Conservation (phyloP, 2,797 vertebrate species). For the Sciurus carolinensis region DNA sequence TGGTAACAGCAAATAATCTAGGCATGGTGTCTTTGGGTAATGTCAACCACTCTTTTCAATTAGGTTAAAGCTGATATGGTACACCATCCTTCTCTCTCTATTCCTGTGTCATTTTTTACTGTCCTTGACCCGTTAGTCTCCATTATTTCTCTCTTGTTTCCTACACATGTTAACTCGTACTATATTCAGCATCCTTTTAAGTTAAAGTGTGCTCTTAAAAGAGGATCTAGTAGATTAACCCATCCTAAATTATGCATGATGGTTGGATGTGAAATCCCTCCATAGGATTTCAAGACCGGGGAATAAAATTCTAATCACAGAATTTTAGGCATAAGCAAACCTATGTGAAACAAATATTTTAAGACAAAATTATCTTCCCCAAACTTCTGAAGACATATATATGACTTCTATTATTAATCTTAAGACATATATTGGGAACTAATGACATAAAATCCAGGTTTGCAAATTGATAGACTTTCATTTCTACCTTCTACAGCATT, state of each 20-base stretch:
- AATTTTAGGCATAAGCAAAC: conserved; percentile 22
- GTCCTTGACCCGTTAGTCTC: background rate
- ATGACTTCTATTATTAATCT: background rate
- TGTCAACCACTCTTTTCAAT: background rate
- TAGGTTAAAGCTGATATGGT: background rate
- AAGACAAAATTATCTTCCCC: background rate
- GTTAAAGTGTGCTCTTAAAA: conserved; percentile 22
- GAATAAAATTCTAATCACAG: background rate
- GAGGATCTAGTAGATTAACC: conserved; percentile 23
- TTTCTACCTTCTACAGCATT: background rate
- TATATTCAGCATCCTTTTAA: background rate
- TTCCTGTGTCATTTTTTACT: background rate
- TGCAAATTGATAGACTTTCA: conserved; percentile 5
- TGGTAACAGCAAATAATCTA: conserved; percentile 22
- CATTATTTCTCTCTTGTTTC: background rate
- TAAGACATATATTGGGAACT: background rate
- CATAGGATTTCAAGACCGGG: background rate
- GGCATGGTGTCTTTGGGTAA: background rate
- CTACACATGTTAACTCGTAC: background rate
- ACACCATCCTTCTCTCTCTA: background rate
- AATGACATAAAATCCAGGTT: background rate
- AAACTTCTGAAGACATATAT: conserved; percentile 14
- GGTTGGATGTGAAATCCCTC: background rate
- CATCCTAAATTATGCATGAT: background rate
- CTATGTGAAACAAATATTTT: conserved; percentile 14